These are phyloP conservation scores for Blennius ocellaris DNA, from an alignment of 2,113 vertebrate species.

Conservation along the genomic window DNA sequence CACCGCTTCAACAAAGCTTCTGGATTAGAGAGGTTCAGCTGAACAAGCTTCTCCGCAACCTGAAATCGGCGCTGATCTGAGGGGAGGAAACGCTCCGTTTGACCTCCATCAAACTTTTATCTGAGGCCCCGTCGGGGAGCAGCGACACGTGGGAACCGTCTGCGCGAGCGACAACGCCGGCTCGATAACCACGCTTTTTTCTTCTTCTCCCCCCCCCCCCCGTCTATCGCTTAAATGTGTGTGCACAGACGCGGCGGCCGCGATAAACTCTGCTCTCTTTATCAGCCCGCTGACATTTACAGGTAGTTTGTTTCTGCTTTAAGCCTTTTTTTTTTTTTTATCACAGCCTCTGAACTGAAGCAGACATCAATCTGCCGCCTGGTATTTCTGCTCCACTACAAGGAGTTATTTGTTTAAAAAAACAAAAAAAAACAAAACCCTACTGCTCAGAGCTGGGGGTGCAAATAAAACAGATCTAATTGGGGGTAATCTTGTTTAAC, in stretches of 20 bases:
- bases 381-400: neutral
- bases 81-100: slow-evolving; percentile 33
- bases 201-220: too few relatives aligned
- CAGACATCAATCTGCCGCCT: slow-evolving; percentile 49
- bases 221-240: too few relatives aligned
- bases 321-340: too few relatives aligned
- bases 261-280: slow-evolving; percentile 53
- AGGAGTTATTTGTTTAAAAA: too few relatives aligned
- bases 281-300: slow-evolving; percentile 61
- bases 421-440: neutral
- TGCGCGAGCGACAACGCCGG: too few relatives aligned
- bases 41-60: neutral
- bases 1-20: slow-evolving; percentile 15
- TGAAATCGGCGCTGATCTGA: slow-evolving; percentile 25
- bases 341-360: slow-evolving; percentile 19
- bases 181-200: too few relatives aligned
- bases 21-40: slow-evolving; percentile 4
- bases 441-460: neutral
- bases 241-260: neutral
- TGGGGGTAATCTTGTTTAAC: slow-evolving; percentile 11
- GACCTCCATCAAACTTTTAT: slow-evolving; percentile 54
- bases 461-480: slow-evolving; percentile 3
- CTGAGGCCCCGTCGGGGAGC: neutral
- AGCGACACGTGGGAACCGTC: too few relatives aligned
- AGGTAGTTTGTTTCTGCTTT: slow-evolving; percentile 46